Base-by-base conservation (phyloP, 2,797 vertebrate species). In the Myripristis jacobus region DNA sequence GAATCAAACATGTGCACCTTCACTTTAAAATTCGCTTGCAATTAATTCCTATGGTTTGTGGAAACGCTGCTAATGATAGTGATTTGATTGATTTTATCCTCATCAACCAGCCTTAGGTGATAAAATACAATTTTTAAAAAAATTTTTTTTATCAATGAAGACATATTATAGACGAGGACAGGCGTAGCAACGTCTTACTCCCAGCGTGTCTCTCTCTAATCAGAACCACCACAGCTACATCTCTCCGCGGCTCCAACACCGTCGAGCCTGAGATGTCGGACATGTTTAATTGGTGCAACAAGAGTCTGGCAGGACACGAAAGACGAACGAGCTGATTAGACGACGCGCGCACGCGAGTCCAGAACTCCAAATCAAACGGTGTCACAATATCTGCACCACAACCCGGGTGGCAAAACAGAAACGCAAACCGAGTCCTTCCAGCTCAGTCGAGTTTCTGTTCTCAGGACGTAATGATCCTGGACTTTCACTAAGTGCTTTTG, bases 331-430 rank as follows among this genome's bases (percentile, higher is more conserved):
- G 73, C 44, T 22, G 66, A 82, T 81, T 81, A 69, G 61, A 63
- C 31, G 73, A 85, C 15, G 0, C 43, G 73, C n/a, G 85, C 18
- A 0, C 43, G 67, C 55, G 57, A 16, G 8, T 73, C 60, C 74
- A 61, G 12, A 67, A 71, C 58, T 72, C 43, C 48, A 70, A 61
- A 70, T 75, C 48, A 60, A 74, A 84, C 5, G 18, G 31, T 64
- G 71, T 80, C 81, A 79, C 64, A 84, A 77, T 78, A 73, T 84
- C 70, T 80, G 67, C 64, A 74, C 80, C 72, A 75, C 71, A 73
- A 77, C 21, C 21, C 38, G 24, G 36, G 43, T 41, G 78, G 31
- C 0, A 2, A 67, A 70, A 66, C 50, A 61, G 55, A 66, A 29
- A 29, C 27, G 6, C 25, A 38, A 29, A 78, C 16, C 46, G 70